Conservation (phyloP, 1,140 invertebrate species). For the Drosophila pachea region DNA sequence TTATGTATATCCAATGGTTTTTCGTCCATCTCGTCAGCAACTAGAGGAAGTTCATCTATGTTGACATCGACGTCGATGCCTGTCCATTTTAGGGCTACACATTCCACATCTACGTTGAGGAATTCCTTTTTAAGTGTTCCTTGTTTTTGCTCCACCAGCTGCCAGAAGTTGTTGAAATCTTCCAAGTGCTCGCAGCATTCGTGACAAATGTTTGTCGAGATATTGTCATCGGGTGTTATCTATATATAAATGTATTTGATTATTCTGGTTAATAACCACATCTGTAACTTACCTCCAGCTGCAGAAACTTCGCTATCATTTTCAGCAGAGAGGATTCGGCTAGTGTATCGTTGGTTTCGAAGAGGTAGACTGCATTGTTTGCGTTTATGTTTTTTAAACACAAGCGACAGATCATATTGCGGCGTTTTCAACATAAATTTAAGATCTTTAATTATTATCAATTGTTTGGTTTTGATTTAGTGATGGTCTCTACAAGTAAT, state of each 20-base stretch:
- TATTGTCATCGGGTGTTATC: conserved; percentile 66
- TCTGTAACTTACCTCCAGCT: conserved; percentile 53
- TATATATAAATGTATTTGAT: conserved; percentile 7
- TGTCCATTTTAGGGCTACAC: conserved; percentile 55
- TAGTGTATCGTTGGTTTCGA: conserved; percentile 62
- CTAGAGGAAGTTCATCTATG: conserved; percentile 58
- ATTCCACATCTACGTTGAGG: conserved; percentile 66
- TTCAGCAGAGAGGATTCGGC: conserved; percentile 66
- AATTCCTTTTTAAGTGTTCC: conserved; percentile 67
- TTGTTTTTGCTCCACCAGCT: conserved; percentile 68
- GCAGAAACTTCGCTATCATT: conserved; percentile 70
- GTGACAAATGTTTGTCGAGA: conserved; percentile 64
- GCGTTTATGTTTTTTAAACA: conserved; percentile 64
- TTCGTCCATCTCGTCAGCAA: conserved; percentile 55
- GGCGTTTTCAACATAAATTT: conserved; percentile 38
- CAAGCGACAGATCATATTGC: conserved; percentile 69
- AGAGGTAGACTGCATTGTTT: conserved; percentile 63
- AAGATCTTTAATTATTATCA: conserved; percentile 30
- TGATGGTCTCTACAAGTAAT: conserved; percentile 17
- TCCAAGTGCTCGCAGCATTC: conserved; percentile 70
- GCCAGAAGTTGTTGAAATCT: conserved; percentile 69
- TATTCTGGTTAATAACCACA: neutral
- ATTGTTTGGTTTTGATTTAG: conserved; percentile 47
- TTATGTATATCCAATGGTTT: conserved; percentile 67
- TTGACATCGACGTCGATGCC: conserved; percentile 61